A percentile compares a stretch with the other conserved stretches of the same genome.
These are phyloP conservation scores for Haliaeetus leucogaster DNA, from an alignment of 2,113 vertebrate genomes.

Conservation along the genomic window DNA sequence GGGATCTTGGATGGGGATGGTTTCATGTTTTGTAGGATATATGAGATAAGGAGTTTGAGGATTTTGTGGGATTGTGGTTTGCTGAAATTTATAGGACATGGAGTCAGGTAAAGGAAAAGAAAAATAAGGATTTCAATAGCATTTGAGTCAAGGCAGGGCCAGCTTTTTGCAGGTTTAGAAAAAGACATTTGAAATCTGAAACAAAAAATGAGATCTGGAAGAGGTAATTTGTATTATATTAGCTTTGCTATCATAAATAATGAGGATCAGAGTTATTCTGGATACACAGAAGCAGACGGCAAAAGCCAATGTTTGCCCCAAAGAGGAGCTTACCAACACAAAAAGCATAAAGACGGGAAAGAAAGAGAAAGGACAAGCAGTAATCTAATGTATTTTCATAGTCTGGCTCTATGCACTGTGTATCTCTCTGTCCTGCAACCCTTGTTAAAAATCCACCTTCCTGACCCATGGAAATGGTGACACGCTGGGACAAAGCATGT, in stretches of 20 bases:
- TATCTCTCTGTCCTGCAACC: background rate
- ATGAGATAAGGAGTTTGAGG: background rate
- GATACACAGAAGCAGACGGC: background rate
- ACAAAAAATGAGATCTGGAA: background rate
- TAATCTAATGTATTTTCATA: background rate
- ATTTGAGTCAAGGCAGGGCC: background rate
- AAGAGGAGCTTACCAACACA: background rate
- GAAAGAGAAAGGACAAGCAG: background rate
- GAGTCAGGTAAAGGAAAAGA: background rate
- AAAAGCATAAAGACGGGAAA: background rate
- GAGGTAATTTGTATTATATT: background rate
- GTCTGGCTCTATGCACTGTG: background rate
- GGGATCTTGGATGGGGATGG: background rate
- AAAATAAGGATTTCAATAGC: background rate
- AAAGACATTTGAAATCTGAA: background rate
- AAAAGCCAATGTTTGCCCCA: background rate
- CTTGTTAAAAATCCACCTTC: background rate
- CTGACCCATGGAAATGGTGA: background rate
- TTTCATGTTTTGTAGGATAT: background rate
- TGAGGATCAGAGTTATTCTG: background rate
- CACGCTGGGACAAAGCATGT: background rate
- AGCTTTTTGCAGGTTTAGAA: background rate
- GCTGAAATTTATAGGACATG: background rate
- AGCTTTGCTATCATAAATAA: background rate
- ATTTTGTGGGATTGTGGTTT: background rate